Base-by-base conservation (phyloP, 2,797 vertebrate species). In the Hozukius guyotensis region DNA sequence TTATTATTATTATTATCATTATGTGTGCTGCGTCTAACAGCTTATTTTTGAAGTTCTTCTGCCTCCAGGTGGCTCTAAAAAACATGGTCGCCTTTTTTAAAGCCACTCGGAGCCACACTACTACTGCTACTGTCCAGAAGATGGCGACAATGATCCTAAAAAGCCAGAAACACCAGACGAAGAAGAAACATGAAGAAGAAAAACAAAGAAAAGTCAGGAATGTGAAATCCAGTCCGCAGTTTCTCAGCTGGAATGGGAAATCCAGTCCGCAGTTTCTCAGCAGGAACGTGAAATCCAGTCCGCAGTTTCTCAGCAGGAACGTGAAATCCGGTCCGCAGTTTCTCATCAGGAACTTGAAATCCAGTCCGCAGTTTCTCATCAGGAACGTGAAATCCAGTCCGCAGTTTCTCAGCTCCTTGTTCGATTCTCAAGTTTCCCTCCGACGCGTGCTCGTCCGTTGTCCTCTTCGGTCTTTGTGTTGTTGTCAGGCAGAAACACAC, bases 401-500 rank as follows among this genome's bases (percentile, higher is more conserved):
- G 18, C 14, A 29, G 9, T 91, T 93, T 90, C 4, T 6, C 38
- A 1, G 4, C 61, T 63, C 14, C 81, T 63, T 20, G 1, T 16
- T 16, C 20, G 60, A 18, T 61, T 86, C 89, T 93, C 86, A 66
- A 42, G 73, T 91, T 91, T 88, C 90, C 75, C 55, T 38, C 1
- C 57, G 66, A 32, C 73, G 74, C 76, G 81, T 88, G 87, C 83
- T 65, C 73, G 6, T n/a, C 32, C 29, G 5, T 31, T 53, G 63
- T 72, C 61, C 29, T 7, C 55, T 56, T 18, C 55, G 0, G 22
- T 27, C 91, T 89, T 84, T 82, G 89, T 94, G 93, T 95, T 94
- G 93, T 95, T 90, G 93, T 92, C 86, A 86, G 94, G 93, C 93
- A 94, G 92, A 94, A 90, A 84, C 62, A 75, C 59, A n/a, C 80